Percentiles rank a stretch among this genome's conserved stretches.
Conservation (phyloP, 2,113 vertebrate genomes). For the Thermophis baileyi region DNA sequence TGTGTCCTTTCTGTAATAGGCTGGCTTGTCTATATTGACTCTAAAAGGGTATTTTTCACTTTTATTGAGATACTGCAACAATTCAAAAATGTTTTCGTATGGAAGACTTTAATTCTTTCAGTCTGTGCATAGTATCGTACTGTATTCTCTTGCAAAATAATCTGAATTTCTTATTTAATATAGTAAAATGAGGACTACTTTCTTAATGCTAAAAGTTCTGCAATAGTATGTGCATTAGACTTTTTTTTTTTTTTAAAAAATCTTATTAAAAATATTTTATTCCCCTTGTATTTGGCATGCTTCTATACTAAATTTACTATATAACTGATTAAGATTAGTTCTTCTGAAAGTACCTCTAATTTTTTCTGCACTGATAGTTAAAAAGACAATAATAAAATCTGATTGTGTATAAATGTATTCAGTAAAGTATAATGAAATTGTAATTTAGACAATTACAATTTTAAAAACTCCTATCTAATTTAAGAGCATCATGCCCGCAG, state of each 20-base stretch:
- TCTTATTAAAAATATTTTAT: neutral
- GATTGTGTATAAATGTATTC: neutral
- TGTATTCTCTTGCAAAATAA: neutral
- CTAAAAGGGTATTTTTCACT: neutral
- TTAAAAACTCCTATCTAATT: slow-evolving; percentile 14
- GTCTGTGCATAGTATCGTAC: neutral
- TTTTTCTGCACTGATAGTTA: neutral
- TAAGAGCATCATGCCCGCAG: slow-evolving; percentile 19
- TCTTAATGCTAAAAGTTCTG: neutral
- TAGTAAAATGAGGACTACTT: neutral
- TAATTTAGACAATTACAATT: neutral
- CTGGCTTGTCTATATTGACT: neutral
- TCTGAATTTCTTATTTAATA: neutral
- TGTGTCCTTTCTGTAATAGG: neutral
- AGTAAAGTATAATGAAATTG: neutral
- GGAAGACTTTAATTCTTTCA: neutral
- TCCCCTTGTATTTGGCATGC: neutral
- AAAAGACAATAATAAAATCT: neutral
- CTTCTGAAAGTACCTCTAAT: neutral
- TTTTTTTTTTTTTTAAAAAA: neutral
- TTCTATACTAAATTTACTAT: neutral
- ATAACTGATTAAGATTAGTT: neutral
- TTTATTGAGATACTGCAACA: neutral
- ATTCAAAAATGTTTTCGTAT: neutral
- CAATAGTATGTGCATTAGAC: neutral